A percentile compares a stretch with the other conserved stretches of the same genome.
Conservation (phyloP, 2,113 vertebrate genomes). For the Apteryx owenii region DNA sequence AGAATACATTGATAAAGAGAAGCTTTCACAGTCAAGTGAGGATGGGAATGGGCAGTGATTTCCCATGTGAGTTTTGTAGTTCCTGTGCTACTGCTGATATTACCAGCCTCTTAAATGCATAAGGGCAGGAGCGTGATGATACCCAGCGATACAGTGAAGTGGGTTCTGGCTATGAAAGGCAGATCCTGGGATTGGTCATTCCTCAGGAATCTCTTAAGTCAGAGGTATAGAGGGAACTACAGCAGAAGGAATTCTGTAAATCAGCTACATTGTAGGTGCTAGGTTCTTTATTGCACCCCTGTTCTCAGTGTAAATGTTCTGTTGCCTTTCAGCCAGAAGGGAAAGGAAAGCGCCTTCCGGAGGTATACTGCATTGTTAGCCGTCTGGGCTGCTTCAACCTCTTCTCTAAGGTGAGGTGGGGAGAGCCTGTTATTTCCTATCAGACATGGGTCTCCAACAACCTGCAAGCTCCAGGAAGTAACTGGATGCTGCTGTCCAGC, state of each 20-base stretch:
- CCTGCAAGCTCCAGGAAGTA: not conserved
- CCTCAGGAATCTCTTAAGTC: not conserved
- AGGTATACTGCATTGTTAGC: slow-evolving; percentile 97
- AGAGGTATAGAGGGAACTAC: not conserved
- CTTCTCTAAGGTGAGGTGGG: slow-evolving; percentile 92
- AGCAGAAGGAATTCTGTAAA: not conserved
- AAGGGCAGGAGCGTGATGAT: not conserved
- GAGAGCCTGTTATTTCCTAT: not conserved
- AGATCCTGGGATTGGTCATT: not conserved
- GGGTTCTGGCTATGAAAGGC: not conserved
- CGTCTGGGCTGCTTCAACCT: slow-evolving; percentile 97
- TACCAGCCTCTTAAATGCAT: not conserved
- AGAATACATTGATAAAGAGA: not conserved
- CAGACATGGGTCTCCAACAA: not conserved
- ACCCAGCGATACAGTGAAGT: not conserved
- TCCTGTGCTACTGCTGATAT: not conserved
- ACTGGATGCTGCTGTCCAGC: not conserved
- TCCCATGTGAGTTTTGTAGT: fast-evolving
- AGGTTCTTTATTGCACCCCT: not conserved
- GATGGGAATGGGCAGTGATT: fast-evolving
- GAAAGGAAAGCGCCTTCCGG: slow-evolving; percentile 94
- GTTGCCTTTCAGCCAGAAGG: slow-evolving; percentile 83
- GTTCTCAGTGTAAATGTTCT: slow-evolving; percentile 10
- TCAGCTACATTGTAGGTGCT: not conserved
- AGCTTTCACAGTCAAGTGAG: not conserved